These are phyloP conservation scores for Gasteruption jaculator DNA, from an alignment of 2,888 invertebrate genomes.

Conservation along the genomic window DNA sequence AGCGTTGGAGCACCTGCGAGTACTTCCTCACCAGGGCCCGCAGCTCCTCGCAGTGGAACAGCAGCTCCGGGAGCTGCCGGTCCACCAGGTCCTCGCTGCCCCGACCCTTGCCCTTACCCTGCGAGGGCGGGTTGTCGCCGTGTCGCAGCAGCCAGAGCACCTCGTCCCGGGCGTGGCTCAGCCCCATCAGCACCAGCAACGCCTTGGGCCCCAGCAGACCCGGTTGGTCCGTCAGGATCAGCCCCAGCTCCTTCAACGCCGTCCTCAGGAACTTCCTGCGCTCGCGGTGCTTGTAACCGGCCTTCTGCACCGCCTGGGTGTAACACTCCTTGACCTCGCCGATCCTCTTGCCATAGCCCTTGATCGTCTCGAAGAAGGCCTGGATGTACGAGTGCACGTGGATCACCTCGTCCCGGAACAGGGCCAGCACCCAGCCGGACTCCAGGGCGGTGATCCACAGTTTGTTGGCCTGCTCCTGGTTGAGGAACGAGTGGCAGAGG, in stretches of 20 bases:
- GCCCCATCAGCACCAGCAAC: slow-evolving; percentile 90
- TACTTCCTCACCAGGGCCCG: slow-evolving; percentile 92
- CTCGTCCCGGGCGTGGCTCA: slow-evolving; percentile 95
- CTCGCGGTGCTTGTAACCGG: slow-evolving; percentile 89
- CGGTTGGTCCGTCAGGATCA: slow-evolving; percentile 96
- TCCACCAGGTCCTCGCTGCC: slow-evolving; percentile 92
- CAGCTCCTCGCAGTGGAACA: slow-evolving; percentile 98
- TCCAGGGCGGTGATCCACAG: slow-evolving; percentile 91
- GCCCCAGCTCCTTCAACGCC: slow-evolving; percentile 88
- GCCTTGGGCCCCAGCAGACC: slow-evolving; percentile 97
- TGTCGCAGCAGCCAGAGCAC: slow-evolving; percentile 95
- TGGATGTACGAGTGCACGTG: slow-evolving; percentile 92
- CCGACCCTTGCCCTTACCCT: slow-evolving; percentile 77
- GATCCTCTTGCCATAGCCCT: slow-evolving; percentile 88
- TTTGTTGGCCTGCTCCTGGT: slow-evolving; percentile 74
- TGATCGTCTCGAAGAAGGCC: slow-evolving; percentile 89
- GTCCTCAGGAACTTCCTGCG: slow-evolving; percentile 93
- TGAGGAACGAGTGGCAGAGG: slow-evolving; percentile 83
- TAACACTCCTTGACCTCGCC: slow-evolving; percentile 96
- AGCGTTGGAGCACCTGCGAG: slow-evolving; percentile 93
- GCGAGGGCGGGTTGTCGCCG: slow-evolving; percentile 88
- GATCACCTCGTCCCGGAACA: slow-evolving; percentile 96
- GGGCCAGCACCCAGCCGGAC: slow-evolving; percentile 88
- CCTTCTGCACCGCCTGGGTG: slow-evolving; percentile 83
- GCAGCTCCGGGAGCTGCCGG: slow-evolving; percentile 90